phyloP scores from a whole-genome alignment of 2,113 vertebrate genomes.

The Larimichthys crocea region DNA sequence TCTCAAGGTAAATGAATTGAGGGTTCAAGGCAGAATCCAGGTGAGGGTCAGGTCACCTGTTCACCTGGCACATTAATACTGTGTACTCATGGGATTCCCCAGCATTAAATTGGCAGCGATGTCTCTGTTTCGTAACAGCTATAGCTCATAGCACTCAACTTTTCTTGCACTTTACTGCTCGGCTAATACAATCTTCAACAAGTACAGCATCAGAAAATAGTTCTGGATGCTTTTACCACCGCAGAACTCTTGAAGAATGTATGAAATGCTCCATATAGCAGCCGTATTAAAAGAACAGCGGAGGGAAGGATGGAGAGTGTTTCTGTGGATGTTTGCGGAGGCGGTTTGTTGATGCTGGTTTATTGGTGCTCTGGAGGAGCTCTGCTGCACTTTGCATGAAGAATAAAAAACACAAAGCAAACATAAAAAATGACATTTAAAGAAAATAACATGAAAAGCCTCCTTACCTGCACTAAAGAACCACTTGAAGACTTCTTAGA shows the following conservation, averaged over 20 bases:
- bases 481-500: neutral
- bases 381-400: constrained; percentile 6
- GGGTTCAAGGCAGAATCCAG: constrained; percentile 43
- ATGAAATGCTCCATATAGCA: constrained; percentile 36
- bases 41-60: constrained; percentile 28
- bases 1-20: constrained; percentile 25
- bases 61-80: neutral
- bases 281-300: constrained; percentile 10
- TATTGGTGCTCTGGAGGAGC: neutral
- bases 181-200: neutral
- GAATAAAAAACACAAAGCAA: neutral
- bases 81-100: neutral
- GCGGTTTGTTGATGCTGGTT: constrained; percentile 16
- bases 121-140: neutral
- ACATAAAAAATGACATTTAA: neutral
- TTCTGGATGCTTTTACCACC: constrained; percentile 24
- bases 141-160: neutral
- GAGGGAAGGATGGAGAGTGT: neutral
- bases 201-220: constrained; percentile 1
- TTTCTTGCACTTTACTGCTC: constrained; percentile 1
- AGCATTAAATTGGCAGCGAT: neutral
- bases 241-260: constrained; percentile 33
- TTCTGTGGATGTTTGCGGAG: constrained; percentile 25
- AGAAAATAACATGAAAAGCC: constrained; percentile 12
- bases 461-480: neutral